Base-by-base conservation (phyloP, 1,140 invertebrate species). In the Drosophila equinoxialis region DNA sequence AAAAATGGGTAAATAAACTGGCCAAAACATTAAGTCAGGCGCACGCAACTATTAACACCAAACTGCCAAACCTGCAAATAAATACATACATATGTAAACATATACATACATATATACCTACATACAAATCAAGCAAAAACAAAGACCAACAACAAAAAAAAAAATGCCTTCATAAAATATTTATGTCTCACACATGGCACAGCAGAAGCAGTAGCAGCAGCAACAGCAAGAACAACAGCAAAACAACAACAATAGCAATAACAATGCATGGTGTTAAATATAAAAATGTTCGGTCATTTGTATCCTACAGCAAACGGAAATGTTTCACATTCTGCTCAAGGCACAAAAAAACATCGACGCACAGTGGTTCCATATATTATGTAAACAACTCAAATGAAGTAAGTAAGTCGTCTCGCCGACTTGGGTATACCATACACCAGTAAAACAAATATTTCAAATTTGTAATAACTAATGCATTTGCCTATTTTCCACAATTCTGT, bases 131-230 rank as follows among this genome's bases (percentile, higher is more conserved):
- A 51, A 51, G 45, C 45, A 51, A 51, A 51, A 51, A 51, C 45
- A 51, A 51, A 51, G 45, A 51, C 2, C 45, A 51, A 4, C 14
- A 45, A 23, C 45, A 69, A 86, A 82, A 83, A 86, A 82, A 83
- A 17, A 86, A 76, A 81, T 76, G 76, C 78, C 74, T 82, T 79
- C 82, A 86, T 86, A 87, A 87, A 86, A 87, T 79, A 86, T 86
- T 86, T 79, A 87, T 76, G 66, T 33, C 61, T 30, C 37, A 51
- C 54, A 63, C 64, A 65, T 33, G 45, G 58, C 65, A 57, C 65
- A 66, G 48, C 33, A 33, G 33, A 10, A 23, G 11, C 61, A 23
- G 37, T 63, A 39, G 62, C 41, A 30, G 17, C 23, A 26, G 3
- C 23, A 26, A 6, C 20, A 23, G 2, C 20, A 5, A 4, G 1